These are phyloP conservation scores for Eueides isabella DNA, from an alignment of 1,140 invertebrate species.

Conservation along the genomic window DNA sequence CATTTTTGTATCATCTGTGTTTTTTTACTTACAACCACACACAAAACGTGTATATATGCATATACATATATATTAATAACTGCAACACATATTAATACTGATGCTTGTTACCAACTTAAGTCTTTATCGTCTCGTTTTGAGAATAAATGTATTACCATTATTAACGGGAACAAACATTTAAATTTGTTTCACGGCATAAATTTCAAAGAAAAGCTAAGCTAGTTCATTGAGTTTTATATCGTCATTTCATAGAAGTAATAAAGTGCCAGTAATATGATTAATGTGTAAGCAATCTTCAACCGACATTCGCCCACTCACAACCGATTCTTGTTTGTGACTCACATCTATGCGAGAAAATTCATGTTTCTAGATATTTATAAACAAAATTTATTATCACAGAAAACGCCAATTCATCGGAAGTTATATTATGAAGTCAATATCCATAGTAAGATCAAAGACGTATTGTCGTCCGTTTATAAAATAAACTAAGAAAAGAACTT, in stretches of 20 bases:
- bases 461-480: constrained; percentile 36
- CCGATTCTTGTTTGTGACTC: constrained; percentile 53
- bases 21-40: background rate
- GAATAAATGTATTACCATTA: no score
- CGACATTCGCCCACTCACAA: constrained; percentile 59
- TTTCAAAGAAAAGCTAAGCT: constrained; percentile 2
- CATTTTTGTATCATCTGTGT: constrained; percentile 33
- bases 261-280: constrained; percentile 72
- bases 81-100: no score
- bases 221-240: constrained; percentile 48
- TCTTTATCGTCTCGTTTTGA: no score
- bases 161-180: background rate
- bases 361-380: constrained; percentile 37
- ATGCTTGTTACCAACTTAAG: no score
- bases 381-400: constrained; percentile 27
- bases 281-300: constrained; percentile 57
- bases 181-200: background rate
- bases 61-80: no score
- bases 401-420: constrained; percentile 32
- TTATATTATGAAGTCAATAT: constrained; percentile 40
- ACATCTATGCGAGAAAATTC: constrained; percentile 46
- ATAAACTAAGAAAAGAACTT: constrained; percentile 35
- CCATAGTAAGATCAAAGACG: constrained; percentile 29
- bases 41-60: no score
- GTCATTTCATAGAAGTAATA: constrained; percentile 67